Conservation (phyloP, 2,113 vertebrate genomes). For the Strix uralensis region DNA sequence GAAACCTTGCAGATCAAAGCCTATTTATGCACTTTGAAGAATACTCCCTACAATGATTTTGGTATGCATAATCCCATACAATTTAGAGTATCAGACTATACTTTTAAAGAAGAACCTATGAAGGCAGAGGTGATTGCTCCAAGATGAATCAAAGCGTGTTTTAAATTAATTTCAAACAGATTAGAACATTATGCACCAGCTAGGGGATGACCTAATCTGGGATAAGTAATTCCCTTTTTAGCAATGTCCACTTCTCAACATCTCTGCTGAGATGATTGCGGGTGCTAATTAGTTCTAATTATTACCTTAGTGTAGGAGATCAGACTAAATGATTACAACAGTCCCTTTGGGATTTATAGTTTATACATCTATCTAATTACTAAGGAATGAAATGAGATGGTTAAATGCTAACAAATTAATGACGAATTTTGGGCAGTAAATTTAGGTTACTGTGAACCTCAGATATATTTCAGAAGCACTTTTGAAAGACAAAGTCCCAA, state of each 20-base stretch:
- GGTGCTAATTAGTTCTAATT: slow-evolving; percentile 10
- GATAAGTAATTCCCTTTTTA: background rate
- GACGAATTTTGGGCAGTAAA: background rate
- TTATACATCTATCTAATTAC: background rate
- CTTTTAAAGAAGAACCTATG: background rate
- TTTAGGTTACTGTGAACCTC: background rate
- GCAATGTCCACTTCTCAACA: background rate
- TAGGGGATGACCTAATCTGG: background rate
- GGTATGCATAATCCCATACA: background rate
- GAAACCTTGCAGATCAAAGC: slow-evolving; percentile 34
- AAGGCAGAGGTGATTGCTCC: background rate
- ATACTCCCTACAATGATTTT: background rate
- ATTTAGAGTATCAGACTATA: background rate
- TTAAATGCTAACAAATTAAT: background rate
- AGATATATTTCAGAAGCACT: background rate
- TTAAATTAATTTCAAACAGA: background rate
- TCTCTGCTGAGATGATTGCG: background rate
- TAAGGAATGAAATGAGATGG: background rate
- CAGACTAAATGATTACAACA: background rate
- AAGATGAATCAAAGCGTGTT: background rate
- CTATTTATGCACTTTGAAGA: slow-evolving; percentile 12
- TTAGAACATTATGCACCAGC: background rate
- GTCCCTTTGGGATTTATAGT: background rate
- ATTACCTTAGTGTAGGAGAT: background rate
- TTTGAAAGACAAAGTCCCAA: background rate